These are phyloP conservation scores for Vireo griseus DNA, from an alignment of 2,797 vertebrate genomes.

Conservation along the genomic window DNA sequence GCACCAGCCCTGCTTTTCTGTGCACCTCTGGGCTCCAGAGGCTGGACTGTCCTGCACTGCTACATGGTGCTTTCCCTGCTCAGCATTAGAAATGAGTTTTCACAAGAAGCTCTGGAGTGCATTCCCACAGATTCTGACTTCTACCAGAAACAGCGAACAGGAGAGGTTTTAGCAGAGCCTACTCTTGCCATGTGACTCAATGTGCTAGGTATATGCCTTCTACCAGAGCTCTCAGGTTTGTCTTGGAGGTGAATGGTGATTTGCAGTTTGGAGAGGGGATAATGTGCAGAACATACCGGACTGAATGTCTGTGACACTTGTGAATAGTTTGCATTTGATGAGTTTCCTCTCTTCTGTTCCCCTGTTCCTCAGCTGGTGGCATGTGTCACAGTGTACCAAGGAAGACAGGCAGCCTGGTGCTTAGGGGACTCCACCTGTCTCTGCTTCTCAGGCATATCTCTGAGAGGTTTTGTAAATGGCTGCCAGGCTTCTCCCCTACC, in stretches of 20 bases:
- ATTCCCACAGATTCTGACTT: not conserved
- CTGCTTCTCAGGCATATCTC: not conserved
- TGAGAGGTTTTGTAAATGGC: not conserved
- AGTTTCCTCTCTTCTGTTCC: not conserved
- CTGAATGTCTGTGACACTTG: not conserved
- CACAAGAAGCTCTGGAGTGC: not conserved
- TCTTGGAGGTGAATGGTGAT: not conserved
- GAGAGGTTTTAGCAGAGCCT: not conserved
- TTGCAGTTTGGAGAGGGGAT: not conserved
- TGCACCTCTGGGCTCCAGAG: not conserved
- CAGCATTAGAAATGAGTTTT: not conserved
- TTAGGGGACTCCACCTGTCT: not conserved
- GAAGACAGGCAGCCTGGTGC: not conserved
- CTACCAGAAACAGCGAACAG: not conserved
- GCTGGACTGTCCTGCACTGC: not conserved
- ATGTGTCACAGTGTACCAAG: not conserved
- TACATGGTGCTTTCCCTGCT: not conserved
- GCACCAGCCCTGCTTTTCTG: not conserved
- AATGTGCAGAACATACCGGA: not conserved
- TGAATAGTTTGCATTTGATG: not conserved
- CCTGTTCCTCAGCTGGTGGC: not conserved
- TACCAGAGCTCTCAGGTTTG: not conserved
- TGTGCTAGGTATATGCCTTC: not conserved
- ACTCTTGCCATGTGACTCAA: not conserved
- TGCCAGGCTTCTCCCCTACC: not conserved